Conservation (phyloP, 2,113 vertebrate genomes). For the Himantopus leucocephalus region DNA sequence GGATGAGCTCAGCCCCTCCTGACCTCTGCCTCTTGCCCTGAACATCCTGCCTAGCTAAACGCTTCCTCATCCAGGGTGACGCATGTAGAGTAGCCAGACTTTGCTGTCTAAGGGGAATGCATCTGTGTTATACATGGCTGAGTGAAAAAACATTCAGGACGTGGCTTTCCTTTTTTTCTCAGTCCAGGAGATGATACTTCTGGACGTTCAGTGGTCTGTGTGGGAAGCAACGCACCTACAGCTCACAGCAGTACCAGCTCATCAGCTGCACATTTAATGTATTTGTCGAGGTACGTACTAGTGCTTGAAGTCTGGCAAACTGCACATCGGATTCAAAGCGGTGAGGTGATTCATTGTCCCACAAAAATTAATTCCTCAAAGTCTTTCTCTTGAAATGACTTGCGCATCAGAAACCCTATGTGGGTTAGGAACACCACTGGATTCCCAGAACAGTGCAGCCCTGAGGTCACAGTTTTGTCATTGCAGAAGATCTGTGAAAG, state of each 20-base stretch:
- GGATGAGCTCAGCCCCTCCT: neutral
- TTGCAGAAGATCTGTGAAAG: neutral
- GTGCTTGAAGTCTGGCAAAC: neutral
- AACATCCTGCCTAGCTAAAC: neutral
- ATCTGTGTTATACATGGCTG: neutral
- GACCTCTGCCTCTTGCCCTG: neutral
- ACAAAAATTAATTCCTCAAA: neutral
- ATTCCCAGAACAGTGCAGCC: neutral
- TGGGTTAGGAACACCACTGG: neutral
- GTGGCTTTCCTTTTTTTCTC: neutral
- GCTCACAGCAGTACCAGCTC: neutral
- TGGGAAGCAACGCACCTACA: neutral
- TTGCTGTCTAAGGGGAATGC: neutral
- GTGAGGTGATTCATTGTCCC: neutral
- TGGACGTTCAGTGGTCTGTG: neutral
- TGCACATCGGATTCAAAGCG: neutral
- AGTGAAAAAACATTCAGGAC: neutral
- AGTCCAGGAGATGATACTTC: neutral
- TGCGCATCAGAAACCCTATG: neutral
- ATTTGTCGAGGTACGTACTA: rapidly evolving
- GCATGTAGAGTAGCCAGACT: neutral
- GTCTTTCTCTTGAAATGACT: neutral
- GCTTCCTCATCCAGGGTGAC: neutral
- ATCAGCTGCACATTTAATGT: rapidly evolving
- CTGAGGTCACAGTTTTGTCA: neutral